Evolutionary conservation across 2,888 invertebrate genomes (phyloP).

Genomic region (Agrochola lychnidis): DNA sequence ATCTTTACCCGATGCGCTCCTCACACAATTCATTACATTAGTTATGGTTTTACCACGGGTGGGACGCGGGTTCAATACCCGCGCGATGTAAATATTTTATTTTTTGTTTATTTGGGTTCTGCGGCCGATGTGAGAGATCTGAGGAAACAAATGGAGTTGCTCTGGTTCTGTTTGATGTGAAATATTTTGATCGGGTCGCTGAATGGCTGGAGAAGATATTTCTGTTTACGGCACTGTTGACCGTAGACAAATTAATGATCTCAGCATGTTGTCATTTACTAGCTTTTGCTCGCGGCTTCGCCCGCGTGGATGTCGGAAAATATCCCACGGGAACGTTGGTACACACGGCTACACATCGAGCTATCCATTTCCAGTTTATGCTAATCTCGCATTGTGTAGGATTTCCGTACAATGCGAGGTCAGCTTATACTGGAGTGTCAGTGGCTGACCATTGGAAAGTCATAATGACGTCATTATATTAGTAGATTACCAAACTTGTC

Average conservation of each 20-base stretch:
- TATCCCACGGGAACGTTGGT: too few species aligned
- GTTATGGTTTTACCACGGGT: conserved; percentile 34
- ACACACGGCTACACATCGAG: too few species aligned
- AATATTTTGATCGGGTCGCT: conserved; percentile 23
- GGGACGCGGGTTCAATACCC: conserved; percentile 59
- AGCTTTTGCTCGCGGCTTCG: too few species aligned
- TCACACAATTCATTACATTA: conserved; percentile 45
- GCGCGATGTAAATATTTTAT: conserved; percentile 40
- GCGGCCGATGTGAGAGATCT: conserved; percentile 31
- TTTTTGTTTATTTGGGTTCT: conserved; percentile 49
- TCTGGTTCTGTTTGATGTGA: conserved; percentile 33
- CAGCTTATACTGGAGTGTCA: too few species aligned
- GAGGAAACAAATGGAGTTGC: conserved; percentile 39
- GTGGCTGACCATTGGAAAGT: too few species aligned
- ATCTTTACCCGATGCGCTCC: neutral
- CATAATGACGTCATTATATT: too few species aligned
- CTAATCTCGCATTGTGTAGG: too few species aligned
- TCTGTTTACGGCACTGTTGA: neutral
- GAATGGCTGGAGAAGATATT: conserved; percentile 3
- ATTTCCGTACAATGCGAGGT: too few species aligned
- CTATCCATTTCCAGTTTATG: too few species aligned
- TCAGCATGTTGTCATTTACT: neutral
- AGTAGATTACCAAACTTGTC: too few species aligned
- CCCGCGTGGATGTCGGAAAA: too few species aligned
- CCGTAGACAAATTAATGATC: conserved; percentile 14